Evolutionary conservation across 1,140 invertebrate species (phyloP).

Genomic region (Zelostemma sp.): DNA sequence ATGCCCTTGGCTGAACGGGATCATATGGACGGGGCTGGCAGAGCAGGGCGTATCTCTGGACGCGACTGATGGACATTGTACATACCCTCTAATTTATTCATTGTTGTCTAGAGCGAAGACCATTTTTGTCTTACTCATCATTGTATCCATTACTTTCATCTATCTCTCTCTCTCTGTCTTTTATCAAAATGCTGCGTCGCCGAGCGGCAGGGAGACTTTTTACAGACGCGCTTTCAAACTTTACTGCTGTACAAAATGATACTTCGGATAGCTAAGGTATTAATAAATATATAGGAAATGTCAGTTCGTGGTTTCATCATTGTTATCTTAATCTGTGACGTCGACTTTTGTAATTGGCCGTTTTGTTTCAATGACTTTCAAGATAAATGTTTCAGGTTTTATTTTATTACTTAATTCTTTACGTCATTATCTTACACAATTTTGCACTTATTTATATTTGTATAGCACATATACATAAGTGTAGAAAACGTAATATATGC

Average conservation of each 20-base stretch:
- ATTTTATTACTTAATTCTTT: conserved; percentile 34
- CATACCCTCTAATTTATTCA: conserved; percentile 49
- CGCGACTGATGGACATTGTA: conserved; percentile 26
- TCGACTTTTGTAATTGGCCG: no score
- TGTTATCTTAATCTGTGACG: background rate
- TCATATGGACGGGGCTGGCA: conserved; percentile 12
- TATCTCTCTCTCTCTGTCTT: conserved; percentile 8
- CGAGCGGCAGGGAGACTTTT: conserved; percentile 22
- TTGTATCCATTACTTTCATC: conserved; percentile 30
- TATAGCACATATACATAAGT: conserved; percentile 24
- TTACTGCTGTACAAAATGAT: conserved; percentile 18
- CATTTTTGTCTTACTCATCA: conserved; percentile 34
- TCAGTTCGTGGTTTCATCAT: background rate
- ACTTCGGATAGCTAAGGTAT: conserved; percentile 28
- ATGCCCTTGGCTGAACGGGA: conserved; percentile 54
- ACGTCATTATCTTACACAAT: conserved; percentile 36
- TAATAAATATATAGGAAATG: conserved; percentile 29
- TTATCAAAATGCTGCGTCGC: background rate
- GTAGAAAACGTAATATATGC: conserved; percentile 36
- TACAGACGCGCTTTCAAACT: conserved; percentile 19
- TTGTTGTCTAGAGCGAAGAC: conserved; percentile 43
- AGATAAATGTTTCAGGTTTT: no score
- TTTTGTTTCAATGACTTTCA: no score
- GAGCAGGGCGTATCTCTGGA: conserved; percentile 16
- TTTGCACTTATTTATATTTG: conserved; percentile 32